Base-by-base conservation (phyloP, 2,113 vertebrate species). In the Tachysurus vachellii region DNA sequence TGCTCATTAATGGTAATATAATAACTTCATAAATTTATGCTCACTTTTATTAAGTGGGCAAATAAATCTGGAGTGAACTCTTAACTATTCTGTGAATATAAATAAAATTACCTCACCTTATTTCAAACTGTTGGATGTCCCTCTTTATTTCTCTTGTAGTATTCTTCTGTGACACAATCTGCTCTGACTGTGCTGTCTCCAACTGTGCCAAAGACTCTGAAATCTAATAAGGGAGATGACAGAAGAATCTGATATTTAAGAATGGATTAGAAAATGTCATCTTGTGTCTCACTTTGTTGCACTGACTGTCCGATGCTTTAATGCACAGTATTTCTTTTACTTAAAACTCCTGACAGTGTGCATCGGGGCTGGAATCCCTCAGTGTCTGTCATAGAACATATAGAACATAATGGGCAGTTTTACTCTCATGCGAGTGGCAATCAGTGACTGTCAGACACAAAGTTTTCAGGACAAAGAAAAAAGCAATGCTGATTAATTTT, bases 61-160 rank as follows among this genome's bases (percentile, higher is more conserved):
- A 73, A 44, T 21, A 73, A 21, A 1, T 77, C 42, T 47, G 21
- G 13, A 8, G 6, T 31, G 16, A 75, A 47, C 44, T 14, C 44
- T 26, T n/a, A 4, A 53, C 73, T 76, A 8, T 19, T 31, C n/a
- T 0, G 3, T 80, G 23, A 47, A 36, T 42, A 79, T 28, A 19
- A 79, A 21, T 59, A 68, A 73, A 56, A 10, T 54, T n/a, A 44
- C 93, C 95, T 92, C 93, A 97, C 96, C 94, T 97, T 91, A 94
- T 92, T 90, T 97, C 95, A 91, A 96, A 92, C 90, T 94, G 89
- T 75, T 95, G 93, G 85, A 97, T 85, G 91, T 96, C 91, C 0
- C 92, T 93, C 1, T 88, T 94, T 84, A 96, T 92, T 77, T 96
- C 93, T 89, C 93, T 93, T 81, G 93, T 91, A 88, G 92, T 82